These are phyloP conservation scores for Platypus cylindrus DNA, from an alignment of 2,888 invertebrate species.

Conservation along the genomic window DNA sequence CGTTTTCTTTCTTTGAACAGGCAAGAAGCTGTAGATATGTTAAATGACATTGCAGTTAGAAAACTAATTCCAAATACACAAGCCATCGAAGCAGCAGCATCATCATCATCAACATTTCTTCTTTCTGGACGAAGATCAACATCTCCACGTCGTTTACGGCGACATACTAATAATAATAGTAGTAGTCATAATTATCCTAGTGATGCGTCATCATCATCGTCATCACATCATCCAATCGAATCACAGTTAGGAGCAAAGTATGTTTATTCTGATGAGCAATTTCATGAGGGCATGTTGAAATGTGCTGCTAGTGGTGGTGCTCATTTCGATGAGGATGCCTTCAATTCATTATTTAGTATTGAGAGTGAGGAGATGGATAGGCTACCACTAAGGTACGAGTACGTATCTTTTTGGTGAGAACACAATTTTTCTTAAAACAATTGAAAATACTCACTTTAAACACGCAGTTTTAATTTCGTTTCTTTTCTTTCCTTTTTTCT, in stretches of 20 bases:
- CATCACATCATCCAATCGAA: no score
- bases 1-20: conserved; percentile 33
- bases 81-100: conserved; percentile 30
- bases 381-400: conserved; percentile 27
- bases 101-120: conserved; percentile 47
- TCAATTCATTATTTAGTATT: conserved; percentile 32
- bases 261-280: conserved; percentile 32
- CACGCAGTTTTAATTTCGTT: not conserved
- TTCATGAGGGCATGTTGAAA: conserved; percentile 34
- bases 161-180: no score
- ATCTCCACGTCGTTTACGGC: conserved; percentile 39
- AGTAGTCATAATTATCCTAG: conserved; percentile 35
- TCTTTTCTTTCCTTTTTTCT: no score
- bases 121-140: conserved; percentile 3
- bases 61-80: conserved; percentile 51
- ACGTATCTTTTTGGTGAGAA: conserved; percentile 10
- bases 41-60: conserved; percentile 67
- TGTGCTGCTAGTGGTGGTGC: conserved; percentile 29
- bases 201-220: conserved; percentile 29
- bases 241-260: conserved; percentile 26
- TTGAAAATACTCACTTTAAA: not conserved
- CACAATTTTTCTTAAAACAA: not conserved
- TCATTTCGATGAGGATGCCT: conserved; percentile 32
- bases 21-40: conserved; percentile 75
- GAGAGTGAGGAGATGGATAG: conserved; percentile 32